phyloP scores from a whole-genome alignment of 2,797 vertebrate species.

The Crenichthys baileyi region DNA sequence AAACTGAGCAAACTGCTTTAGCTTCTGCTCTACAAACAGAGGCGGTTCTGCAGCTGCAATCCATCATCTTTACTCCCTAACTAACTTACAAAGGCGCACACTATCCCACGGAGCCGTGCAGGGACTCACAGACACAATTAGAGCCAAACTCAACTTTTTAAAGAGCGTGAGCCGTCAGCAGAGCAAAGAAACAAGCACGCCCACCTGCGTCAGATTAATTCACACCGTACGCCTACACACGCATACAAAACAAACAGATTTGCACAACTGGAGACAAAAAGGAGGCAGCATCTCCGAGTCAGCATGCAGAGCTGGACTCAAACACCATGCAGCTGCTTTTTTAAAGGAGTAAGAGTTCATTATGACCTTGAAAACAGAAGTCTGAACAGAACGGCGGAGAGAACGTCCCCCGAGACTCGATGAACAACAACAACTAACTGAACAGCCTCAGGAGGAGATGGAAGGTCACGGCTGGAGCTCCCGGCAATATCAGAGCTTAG shows the following conservation, averaged over 20 bases:
- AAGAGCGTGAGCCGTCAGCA: slow-evolving; percentile 1
- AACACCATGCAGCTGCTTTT: not conserved
- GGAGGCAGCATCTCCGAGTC: not conserved
- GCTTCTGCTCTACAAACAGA: slow-evolving; percentile 43
- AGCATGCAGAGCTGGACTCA: not conserved
- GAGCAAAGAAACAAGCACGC: not conserved
- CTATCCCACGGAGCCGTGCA: not conserved
- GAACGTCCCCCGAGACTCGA: not conserved
- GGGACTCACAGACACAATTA: slow-evolving; percentile 11
- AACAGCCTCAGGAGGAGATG: not conserved
- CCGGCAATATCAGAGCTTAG: not conserved
- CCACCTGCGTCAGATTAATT: slow-evolving; percentile 7
- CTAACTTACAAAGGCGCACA: slow-evolving; percentile 35
- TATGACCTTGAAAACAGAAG: not conserved
- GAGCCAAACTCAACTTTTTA: slow-evolving; percentile 11
- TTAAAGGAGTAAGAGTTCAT: not conserved
- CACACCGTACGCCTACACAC: not conserved
- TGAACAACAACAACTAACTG: not conserved
- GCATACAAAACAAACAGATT: not conserved
- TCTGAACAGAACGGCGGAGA: too few relatives aligned
- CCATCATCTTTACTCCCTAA: slow-evolving; percentile 66
- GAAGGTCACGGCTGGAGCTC: not conserved
- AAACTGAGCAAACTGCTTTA: slow-evolving; percentile 27
- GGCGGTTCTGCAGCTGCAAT: slow-evolving; percentile 57
- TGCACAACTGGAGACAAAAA: not conserved